Evolutionary conservation across 2,888 invertebrate species (phyloP), one percentile per base, ranked within the genome.

Genomic region (Liodrosophila aerea): DNA sequence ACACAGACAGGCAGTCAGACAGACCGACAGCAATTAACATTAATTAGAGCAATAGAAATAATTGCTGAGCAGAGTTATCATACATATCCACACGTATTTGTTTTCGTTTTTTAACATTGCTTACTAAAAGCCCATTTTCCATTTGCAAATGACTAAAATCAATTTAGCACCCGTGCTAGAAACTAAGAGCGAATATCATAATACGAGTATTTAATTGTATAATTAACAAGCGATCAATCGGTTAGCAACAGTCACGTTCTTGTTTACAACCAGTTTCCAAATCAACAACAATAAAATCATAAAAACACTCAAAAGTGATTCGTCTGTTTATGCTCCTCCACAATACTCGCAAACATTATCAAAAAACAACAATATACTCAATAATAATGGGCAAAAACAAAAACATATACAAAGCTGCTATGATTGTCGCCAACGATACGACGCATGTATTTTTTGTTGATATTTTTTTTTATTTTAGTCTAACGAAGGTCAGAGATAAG

Each of bases 401-500:
- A 22, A 52, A 47, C 45, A 44, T 34, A 15, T 16, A 56, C 43
- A 22, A 41, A 29, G 12, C 13, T 8, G 12, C 16, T 31, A 49
- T 44, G 31, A 29, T 37, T 44, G 18, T 30, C 22, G 29, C n/a
- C 22, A 11, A 33, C 64, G 51, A 49, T 59, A 63, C 36, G 50
- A 27, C 33, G 39, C 15, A 46, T 47, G 22, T 22, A 22, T 39
- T n/a, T 39, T 29, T 37, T 31, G 59, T 50, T 43, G 52, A 51
- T 56, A 47, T 40, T 31, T 40, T 46, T 37, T 52, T 56, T 54
- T 61, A 59, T 64, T 54, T 60, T 58, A 43, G 46, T 41, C 30
- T 13, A 47, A 39, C 37, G 57, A 67, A 76, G 64, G 64, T 51
- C 59, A 63, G 68, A 76, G 68, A 76, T 76, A 76, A 76, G 72